A percentile compares a stretch with the other conserved stretches of the same genome.
These are phyloP conservation scores for Oegoconia quadripuncta DNA, from an alignment of 2,888 invertebrate genomes.

Conservation along the genomic window DNA sequence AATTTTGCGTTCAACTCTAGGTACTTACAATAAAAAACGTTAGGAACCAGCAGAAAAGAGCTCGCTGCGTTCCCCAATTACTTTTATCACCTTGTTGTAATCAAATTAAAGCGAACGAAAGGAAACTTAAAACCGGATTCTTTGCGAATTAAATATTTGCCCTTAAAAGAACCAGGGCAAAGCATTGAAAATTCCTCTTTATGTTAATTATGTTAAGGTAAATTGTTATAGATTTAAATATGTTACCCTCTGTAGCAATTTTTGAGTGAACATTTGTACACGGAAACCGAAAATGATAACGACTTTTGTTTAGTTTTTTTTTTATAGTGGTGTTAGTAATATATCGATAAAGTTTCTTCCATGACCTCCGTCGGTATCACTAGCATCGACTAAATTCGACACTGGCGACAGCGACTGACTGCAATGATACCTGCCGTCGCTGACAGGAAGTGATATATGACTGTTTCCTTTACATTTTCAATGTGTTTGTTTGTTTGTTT, in stretches of 20 bases:
- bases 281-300: conserved; percentile 52
- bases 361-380: too few relatives aligned
- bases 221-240: neutral
- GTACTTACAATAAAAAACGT: neutral
- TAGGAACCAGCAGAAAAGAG: too few relatives aligned
- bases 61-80: neutral
- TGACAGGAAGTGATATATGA: too few relatives aligned
- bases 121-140: conserved; percentile 13
- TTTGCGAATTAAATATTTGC: conserved; percentile 11
- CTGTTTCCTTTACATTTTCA: too few relatives aligned
- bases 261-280: conserved; percentile 33
- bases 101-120: conserved; percentile 14
- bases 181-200: conserved; percentile 1
- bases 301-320: conserved; percentile 26
- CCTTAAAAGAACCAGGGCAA: neutral
- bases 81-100: neutral
- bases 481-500: too few relatives aligned
- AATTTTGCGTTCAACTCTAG: too few relatives aligned
- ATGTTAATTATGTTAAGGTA: neutral
- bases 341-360: conserved; percentile 22
- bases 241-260: conserved; percentile 19
- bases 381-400: too few relatives aligned
- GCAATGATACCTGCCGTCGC: too few relatives aligned
- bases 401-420: too few relatives aligned
- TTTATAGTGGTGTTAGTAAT: conserved; percentile 33